Evolutionary conservation across 2,113 vertebrate genomes (phyloP).

Genomic region (Tragulus kanchil): DNA sequence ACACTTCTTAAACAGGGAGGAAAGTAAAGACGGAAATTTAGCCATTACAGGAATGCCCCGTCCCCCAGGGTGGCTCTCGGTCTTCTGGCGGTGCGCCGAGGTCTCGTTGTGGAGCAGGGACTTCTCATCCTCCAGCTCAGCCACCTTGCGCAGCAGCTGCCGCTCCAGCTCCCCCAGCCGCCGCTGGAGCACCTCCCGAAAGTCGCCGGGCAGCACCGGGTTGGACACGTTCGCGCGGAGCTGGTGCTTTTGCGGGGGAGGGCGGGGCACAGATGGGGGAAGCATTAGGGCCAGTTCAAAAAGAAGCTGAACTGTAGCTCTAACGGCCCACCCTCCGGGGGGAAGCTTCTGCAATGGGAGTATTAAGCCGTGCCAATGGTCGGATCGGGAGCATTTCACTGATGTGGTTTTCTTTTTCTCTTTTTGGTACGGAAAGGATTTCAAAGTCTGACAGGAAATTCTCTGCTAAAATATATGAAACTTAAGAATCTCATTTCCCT

Average conservation of each 20-base stretch:
- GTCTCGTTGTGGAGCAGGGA: conserved; percentile 97
- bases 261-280: background rate
- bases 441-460: conserved; percentile 65
- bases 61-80: conserved; percentile 93
- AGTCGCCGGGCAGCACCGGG: conserved; percentile 90
- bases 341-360: conserved; percentile 40
- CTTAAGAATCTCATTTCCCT: background rate
- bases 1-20: background rate
- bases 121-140: conserved; percentile 97
- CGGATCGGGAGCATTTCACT: background rate
- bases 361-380: background rate
- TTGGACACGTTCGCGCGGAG: conserved; percentile 91
- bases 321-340: background rate
- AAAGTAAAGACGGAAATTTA: background rate
- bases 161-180: conserved; percentile 95
- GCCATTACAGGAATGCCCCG: too few species aligned
- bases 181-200: conserved; percentile 94
- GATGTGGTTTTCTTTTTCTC: background rate
- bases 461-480: conserved; percentile 54
- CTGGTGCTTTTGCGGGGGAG: conserved; percentile 88
- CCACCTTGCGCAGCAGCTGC: conserved; percentile 96
- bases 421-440: background rate
- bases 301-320: background rate
- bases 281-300: background rate
- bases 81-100: conserved; percentile 94